Base-by-base conservation (phyloP, 2,888 invertebrate species). In the Meghimatium bilineatum region DNA sequence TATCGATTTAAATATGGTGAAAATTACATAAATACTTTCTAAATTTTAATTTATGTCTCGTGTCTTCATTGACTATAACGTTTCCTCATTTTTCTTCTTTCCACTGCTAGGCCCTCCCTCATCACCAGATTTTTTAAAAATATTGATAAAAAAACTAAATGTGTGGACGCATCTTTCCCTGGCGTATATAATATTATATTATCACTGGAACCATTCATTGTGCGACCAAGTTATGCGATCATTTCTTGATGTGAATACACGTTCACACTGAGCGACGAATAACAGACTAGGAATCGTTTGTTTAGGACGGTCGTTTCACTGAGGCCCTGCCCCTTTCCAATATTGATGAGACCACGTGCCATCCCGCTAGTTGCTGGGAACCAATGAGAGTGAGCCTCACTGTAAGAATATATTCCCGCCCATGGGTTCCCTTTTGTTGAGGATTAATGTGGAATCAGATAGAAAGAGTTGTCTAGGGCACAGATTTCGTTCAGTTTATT, bases 281-380 rank as follows among this genome's bases (percentile, higher is more conserved):
- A 83, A 78, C 83, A 71, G 84, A n/a, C 66, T 72, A 63, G 82
- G 71, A 67, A 52, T 34, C 74, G 34, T 67, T 56, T 12, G 34
- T 36, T 63, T 49, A 75, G 78, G 75, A 72, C 80, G 75, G 66
- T 71, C 75, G 56, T 32, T 32, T 75, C 17, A 1, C 26, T 34
- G 66, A 67, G 56, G 85, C 86, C 72, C 86, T 80, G 86, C 86
- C 86, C 74, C n/a, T 36, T 56, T 49, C 52, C 63, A 60, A 78
- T 86, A 86, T 85, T 86, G 86, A 86, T 86, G 80, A 80, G 67
- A 83, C 72, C 84, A 84, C 84, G 86, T 84, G 86, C 80, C 71
- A 63, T 63, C 75, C 38, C 66, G 75, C 34, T 72, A 10, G 66
- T 66, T 32, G 12, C 29, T 20, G 23, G 29, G 63, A 67, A 67